Evolutionary conservation across 2,888 invertebrate genomes (phyloP).

Genomic region (Erebia aethiops): DNA sequence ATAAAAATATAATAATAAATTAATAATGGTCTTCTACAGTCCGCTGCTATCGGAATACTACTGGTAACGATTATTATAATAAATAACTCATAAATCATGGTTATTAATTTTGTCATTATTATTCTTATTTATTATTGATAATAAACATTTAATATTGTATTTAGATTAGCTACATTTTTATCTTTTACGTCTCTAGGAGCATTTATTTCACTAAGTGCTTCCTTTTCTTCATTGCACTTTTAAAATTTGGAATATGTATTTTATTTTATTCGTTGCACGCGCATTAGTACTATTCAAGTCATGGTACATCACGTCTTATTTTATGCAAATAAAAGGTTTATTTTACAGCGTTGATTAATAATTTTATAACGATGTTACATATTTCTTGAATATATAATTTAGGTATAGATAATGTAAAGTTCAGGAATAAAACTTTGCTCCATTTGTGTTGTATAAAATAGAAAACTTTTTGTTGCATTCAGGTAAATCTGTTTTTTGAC

Average conservation of each 20-base stretch:
- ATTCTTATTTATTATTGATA: conserved; percentile 45
- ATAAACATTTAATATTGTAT: conserved; percentile 40
- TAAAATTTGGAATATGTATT: conserved; percentile 24
- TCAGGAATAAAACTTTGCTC: too few relatives aligned
- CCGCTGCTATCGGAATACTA: conserved; percentile 89
- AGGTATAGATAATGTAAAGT: too few relatives aligned
- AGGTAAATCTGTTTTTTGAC: too few relatives aligned
- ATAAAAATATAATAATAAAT: conserved; percentile 49
- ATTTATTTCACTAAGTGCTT: conserved; percentile 43
- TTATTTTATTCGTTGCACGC: conserved; percentile 31
- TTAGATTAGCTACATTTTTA: conserved; percentile 33
- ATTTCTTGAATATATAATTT: too few relatives aligned
- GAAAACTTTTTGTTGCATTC: too few relatives aligned
- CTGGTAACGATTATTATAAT: conserved; percentile 84
- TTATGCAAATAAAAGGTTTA: not conserved
- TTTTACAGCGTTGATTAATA: too few relatives aligned
- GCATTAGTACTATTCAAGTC: conserved; percentile 33
- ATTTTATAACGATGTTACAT: too few relatives aligned
- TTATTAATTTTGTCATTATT: conserved; percentile 54
- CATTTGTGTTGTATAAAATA: too few relatives aligned
- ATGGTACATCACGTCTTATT: conserved; percentile 33
- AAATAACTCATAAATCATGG: conserved; percentile 57
- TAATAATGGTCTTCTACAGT: conserved; percentile 84
- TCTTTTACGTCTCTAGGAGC: conserved; percentile 35
- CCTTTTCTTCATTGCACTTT: conserved; percentile 42